Evolutionary conservation across 2,888 invertebrate genomes (phyloP), one percentile per base, ranked within the genome.

Genomic region (Omphaloscelis lunosa): DNA sequence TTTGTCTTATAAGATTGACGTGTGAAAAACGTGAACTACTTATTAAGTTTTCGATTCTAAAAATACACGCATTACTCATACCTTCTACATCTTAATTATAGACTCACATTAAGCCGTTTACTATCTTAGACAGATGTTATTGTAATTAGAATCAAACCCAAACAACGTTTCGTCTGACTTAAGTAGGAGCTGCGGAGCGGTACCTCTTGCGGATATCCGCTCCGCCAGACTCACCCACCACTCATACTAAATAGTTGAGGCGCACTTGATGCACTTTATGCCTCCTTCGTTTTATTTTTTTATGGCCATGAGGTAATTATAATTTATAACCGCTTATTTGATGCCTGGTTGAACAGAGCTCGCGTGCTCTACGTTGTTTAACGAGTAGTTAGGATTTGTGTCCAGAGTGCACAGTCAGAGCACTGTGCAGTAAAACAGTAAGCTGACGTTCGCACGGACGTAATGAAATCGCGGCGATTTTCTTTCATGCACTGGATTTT

Each of bases 201-300:
- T 89, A 89, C 91, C 90, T 79, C 91, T 92, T 92, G 91, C 94
- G 95, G 96, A 95, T 94, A 94, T 95, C 96, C 95, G 95, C 89
- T 90, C 90, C 88, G 91, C 89, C 89, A 87, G 88, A 89, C 90
- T 88, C 87, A 90, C 91, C 88, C 90, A 88, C 89, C 89, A 85
- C 91, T 90, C 93, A 93, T 94, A 94, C 89, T 91, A 93, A 94
- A 87, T 88, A 91, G 89, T 86, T 79, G 77, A 86, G 75, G 79
- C 77, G 77, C 72, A 83, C 84, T 79, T 78, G 75, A 71, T 82
- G 81, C 84, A 85, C 73, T 85, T 76, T 72, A 79, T 72, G 69
- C 83, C 70, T 85, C 81, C 85, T 86, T 84, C 84, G 85, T 86
- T 86, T 80, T 88, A 83, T 77, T 77, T 91, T 89, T 89, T 87